These are phyloP conservation scores for Irena cyanogastra DNA, from an alignment of 2,113 vertebrate species.

Conservation along the genomic window DNA sequence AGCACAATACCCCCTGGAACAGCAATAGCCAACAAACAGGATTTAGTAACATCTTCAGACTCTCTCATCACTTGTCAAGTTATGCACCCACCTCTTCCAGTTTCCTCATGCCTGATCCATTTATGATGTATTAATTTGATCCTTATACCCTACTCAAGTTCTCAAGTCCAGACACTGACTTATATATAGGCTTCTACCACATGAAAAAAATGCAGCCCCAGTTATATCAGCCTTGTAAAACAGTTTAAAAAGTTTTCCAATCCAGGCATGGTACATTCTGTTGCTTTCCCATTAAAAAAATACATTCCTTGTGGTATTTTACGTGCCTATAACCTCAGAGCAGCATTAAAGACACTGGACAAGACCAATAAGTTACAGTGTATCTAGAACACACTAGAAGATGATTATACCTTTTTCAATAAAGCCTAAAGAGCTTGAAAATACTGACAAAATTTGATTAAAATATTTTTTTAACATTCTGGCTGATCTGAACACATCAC, in stretches of 20 bases:
- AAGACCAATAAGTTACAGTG: neutral
- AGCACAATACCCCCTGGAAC: neutral
- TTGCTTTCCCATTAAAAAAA: neutral
- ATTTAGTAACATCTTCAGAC: neutral
- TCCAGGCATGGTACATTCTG: neutral
- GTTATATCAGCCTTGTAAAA: neutral
- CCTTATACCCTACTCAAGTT: neutral
- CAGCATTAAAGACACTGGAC: neutral
- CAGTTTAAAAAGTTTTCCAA: neutral
- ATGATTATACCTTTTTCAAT: neutral
- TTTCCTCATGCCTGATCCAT: neutral
- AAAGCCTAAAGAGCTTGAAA: neutral
- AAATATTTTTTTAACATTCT: neutral
- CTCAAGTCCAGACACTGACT: neutral
- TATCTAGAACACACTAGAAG: neutral
- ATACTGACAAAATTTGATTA: neutral
- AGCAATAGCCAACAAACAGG: neutral
- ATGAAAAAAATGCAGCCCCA: neutral
- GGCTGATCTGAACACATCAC: accelerated
- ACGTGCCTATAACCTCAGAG: neutral
- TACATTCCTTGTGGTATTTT: neutral
- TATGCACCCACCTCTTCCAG: neutral
- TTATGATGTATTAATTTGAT: neutral
- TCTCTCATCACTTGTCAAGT: neutral
- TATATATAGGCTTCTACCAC: neutral